Percentiles rank a stretch among this genome's conserved stretches.
phyloP scores from a whole-genome alignment of 2,888 invertebrate species.

The Tetramorium bicarinatum region DNA sequence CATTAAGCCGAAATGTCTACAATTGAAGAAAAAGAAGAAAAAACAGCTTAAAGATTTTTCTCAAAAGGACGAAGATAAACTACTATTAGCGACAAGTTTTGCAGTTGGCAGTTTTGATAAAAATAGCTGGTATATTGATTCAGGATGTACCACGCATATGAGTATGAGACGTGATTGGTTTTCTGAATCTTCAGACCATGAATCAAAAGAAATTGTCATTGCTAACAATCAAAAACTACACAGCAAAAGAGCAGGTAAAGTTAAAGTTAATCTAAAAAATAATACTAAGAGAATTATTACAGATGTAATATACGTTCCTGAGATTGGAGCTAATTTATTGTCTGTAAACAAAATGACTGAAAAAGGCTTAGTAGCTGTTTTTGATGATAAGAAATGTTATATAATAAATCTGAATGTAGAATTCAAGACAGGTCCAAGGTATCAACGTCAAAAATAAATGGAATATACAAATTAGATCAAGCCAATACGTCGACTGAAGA shows the following conservation, averaged over 20 bases:
- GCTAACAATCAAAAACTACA: background rate
- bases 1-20: background rate
- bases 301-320: background rate
- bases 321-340: background rate
- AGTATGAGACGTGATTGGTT: background rate
- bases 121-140: slow-evolving; percentile 1
- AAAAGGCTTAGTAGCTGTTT: background rate
- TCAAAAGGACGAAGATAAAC: background rate
- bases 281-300: background rate
- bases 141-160: background rate
- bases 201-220: background rate
- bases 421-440: background rate
- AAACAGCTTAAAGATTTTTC: background rate
- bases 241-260: background rate
- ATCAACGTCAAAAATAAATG: background rate
- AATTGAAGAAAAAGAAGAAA: background rate
- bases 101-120: background rate
- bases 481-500: background rate
- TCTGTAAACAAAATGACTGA: background rate
- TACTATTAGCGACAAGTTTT: background rate
- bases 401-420: background rate
- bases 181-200: background rate
- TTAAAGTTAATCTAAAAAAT: background rate
- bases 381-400: background rate
- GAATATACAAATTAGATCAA: background rate